Evolutionary conservation across 2,888 invertebrate genomes (phyloP).

Genomic region (Agrochola circellaris): DNA sequence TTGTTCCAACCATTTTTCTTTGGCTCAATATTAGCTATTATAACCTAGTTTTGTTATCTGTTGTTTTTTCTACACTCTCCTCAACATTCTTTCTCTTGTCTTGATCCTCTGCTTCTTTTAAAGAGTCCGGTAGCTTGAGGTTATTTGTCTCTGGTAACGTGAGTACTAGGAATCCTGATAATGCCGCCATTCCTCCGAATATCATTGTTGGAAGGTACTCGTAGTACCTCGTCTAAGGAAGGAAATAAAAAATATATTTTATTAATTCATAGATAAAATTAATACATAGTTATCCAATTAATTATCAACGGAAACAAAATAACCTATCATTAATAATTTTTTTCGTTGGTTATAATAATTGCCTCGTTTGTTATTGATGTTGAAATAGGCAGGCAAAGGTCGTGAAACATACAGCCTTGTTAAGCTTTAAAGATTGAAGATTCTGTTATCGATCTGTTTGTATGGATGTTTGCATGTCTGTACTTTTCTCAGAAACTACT

Average conservation of each 20-base stretch:
- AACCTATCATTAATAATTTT: neutral
- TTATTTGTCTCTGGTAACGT: slow-evolving; percentile 92
- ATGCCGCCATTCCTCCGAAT: slow-evolving; percentile 90
- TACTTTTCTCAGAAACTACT: neutral
- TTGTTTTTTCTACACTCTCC: slow-evolving; percentile 61
- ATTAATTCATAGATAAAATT: neutral
- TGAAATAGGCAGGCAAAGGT: slow-evolving; percentile 5
- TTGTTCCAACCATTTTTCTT: slow-evolving; percentile 56
- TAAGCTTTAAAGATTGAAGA: neutral
- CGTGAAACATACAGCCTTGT: slow-evolving; percentile 16
- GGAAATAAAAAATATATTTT: neutral
- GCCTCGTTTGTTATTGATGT: slow-evolving; percentile 13
- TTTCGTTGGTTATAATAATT: slow-evolving; percentile 2
- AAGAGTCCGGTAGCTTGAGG: slow-evolving; percentile 91
- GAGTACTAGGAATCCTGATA: slow-evolving; percentile 90
- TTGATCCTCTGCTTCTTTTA: slow-evolving; percentile 90
- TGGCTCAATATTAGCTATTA: slow-evolving; percentile 62
- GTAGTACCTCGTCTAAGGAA: slow-evolving; percentile 83
- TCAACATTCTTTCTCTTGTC: slow-evolving; percentile 71
- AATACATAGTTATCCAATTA: neutral
- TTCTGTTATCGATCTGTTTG: neutral
- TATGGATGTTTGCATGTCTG: neutral
- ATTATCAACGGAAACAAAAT: neutral
- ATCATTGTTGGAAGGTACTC: slow-evolving; percentile 90
- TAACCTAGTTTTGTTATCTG: slow-evolving; percentile 72